Base-by-base conservation (phyloP, 2,888 invertebrate genomes). In the Amaurobius ferox region DNA sequence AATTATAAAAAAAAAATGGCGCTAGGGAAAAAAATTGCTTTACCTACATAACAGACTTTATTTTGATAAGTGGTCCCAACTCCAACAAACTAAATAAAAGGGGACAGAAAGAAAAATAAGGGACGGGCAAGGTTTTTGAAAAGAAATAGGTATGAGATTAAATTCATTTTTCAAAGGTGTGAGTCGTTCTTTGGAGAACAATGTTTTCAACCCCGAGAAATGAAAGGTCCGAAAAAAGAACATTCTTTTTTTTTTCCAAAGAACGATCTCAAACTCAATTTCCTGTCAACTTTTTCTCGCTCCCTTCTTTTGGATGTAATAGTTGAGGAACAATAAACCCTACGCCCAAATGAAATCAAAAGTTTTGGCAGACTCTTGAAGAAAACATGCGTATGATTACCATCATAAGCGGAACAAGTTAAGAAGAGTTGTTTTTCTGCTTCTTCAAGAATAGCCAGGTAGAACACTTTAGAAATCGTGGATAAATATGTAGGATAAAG, bases 131-230 rank as follows among this genome's bases (percentile, higher is more conserved):
- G 66, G 62, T 72, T 72, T 66, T 35, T 71, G 39, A 78, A 76
- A 76, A 70, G 72, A 78, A 85, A 72, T 77, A 77, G 83, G 71
- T 85, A 85, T 72, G 61, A 85, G 83, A 85, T 85, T 85, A 85
- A 85, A 77, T 85, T 85, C 83, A 85, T 85, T 85, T 85, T 85
- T 85, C 83, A 85, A 74, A 85, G 77, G 83, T 85, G 83, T 32
- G 77, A 72, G 55, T 77, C 76, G 72, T 76, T 78, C 77, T 30
- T 77, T 55, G 66, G 83, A 66, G 67, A 85, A 85, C 83, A 85
- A 85, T 85, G 83, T 85, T 85, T 85, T 85, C 71, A 67, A 77
- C 83, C 76, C 68, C 28, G 11, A 39, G 64, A 77, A 85, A 77
- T 48, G 77, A 78, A 61, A 79, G 70, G 62, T 19, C 29, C 35